Evolutionary conservation across 2,113 vertebrate species (phyloP).

Genomic region (Hippocampus abdominalis): DNA sequence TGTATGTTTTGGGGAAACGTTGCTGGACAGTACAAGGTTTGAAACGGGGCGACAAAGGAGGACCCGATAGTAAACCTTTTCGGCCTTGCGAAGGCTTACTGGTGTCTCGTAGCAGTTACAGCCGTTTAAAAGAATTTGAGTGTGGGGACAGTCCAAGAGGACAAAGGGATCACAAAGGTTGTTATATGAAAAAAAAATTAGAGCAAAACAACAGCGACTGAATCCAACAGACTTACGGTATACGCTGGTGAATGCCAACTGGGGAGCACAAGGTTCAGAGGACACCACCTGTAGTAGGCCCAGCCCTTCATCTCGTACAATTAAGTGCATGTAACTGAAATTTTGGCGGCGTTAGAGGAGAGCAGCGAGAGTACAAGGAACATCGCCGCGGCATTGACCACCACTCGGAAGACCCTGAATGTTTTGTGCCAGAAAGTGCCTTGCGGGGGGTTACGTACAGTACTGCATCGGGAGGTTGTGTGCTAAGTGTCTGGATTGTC

Average conservation of each 20-base stretch:
- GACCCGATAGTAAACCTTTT: background rate
- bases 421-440: background rate
- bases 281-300: no score
- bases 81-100: background rate
- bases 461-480: background rate
- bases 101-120: background rate
- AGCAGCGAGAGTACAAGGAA: background rate
- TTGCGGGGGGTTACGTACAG: background rate
- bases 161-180: background rate
- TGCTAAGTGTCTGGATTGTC: background rate
- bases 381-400: no score
- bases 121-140: background rate
- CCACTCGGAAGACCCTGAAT: background rate
- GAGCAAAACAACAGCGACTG: background rate
- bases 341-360: background rate
- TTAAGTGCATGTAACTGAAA: background rate
- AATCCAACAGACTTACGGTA: background rate
- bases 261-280: no score
- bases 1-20: background rate
- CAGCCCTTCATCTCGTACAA: background rate
- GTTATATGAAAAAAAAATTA: background rate
- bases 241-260: no score
- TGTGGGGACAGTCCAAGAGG: background rate
- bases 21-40: background rate
- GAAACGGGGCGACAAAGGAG: background rate